Conservation (phyloP, 1,140 invertebrate species). For the Myzus persicae region DNA sequence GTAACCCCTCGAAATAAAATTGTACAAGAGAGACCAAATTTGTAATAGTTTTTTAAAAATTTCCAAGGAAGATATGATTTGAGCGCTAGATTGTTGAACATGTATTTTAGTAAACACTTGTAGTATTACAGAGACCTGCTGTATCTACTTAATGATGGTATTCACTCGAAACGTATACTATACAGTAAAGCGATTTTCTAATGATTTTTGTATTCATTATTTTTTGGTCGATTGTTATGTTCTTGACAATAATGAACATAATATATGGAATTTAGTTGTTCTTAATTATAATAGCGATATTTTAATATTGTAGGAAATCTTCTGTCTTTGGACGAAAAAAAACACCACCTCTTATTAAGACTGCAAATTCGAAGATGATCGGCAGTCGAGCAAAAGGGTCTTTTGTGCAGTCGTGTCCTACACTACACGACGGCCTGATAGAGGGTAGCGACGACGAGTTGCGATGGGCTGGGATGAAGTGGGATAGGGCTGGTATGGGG, state of each 20-base stretch:
- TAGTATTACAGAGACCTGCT: no score
- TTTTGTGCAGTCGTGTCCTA: not conserved
- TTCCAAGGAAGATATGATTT: no score
- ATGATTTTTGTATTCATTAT: no score
- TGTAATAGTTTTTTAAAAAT: no score
- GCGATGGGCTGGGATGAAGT: not conserved
- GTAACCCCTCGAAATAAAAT: no score
- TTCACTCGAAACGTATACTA: not conserved
- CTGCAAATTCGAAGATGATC: not conserved
- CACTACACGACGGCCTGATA: not conserved
- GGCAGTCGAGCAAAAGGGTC: not conserved
- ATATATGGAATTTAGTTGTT: not conserved
- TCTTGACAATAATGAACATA: not conserved
- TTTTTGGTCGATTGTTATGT: not conserved
- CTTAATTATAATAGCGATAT: not conserved
- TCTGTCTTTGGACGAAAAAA: not conserved
- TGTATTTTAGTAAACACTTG: no score
- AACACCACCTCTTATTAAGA: not conserved
- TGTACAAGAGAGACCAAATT: no score
- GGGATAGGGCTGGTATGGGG: not conserved
- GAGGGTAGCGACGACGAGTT: not conserved
- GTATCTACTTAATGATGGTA: not conserved
- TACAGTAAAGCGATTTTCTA: not conserved
- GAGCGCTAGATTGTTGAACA: no score
- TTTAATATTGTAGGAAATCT: not conserved